Base-by-base conservation (phyloP, 1,140 invertebrate species). In the Drosophila equinoxialis region DNA sequence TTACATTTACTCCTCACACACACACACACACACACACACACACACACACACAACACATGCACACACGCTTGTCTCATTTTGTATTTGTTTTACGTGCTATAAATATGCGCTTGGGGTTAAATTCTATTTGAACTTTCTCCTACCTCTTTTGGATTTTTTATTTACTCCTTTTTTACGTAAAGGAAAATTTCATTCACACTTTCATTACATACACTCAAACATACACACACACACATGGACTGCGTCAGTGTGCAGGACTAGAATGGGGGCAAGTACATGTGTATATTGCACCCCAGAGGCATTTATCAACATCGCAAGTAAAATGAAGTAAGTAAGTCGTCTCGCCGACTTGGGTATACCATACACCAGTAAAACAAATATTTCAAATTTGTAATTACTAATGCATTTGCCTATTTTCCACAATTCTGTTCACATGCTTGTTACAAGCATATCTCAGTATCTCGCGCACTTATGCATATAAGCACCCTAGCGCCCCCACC, bases 71-170 rank as follows among this genome's bases (percentile, higher is more conserved):
- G 68, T 65, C 57, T 64, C 71, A 71, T 75, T 68, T 75, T 68
- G 68, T 79, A 77, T 87, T 87, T 83, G 68, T 68, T 80, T 77
- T 83, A 65, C 45, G 68, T 74, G 67, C 33, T 74, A 75, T 84
- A 84, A 89, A 81, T 80, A 84, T 83, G 77, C 85, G 77, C 84
- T 84, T 79, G 85, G 80, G 85, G 81, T 80, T 84, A 79, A 81
- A 81, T 81, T 90, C 77, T 85, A 81, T 84, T 84, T 89, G 78
- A 84, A 81, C 77, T 90, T 78, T 87, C 70, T 65, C 69, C 77
- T 74, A 78, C 62, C 59, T 70, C 70, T 73, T 73, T 61, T 64
- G 61, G 69, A 61, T 42, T 67, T 66, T 64, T 69, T 51, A 51
- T 51, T 51, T 4, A 51, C 17, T 51, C 45, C n/a, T n/a, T 51